Base-by-base conservation (phyloP, 92 coral and sea anemone species). In the Ricordea florida region DNA sequence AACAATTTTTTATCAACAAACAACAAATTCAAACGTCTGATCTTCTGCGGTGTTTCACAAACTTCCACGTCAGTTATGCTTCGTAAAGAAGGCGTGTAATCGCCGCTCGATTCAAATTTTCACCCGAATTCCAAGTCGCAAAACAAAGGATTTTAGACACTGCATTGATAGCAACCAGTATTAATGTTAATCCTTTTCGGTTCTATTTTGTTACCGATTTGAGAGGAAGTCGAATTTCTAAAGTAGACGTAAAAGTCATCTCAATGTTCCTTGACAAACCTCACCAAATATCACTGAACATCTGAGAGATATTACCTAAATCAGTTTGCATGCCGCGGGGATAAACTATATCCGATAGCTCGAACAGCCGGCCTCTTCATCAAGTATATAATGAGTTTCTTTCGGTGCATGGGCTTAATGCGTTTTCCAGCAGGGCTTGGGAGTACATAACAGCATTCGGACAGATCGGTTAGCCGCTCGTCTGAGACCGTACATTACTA, bases 371-470 rank as follows among this genome's bases (percentile, higher is more conserved):
- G 41, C 37, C 56, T 70, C 66, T 51, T 52, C 77, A 70, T 70
- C 64, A 70, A 24, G 56, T 53, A 28, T 38, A 70, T 70, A 70
- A 70, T 70, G 77, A 70, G 56, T 70, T 55, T 70, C 77, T 70
- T 70, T 70, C 77, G 77, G 77, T 70, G 56, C 28, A 53, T n/a
- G 64, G 49, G 37, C 34, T 57, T 70, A 70, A 70, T 70, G 77
- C 47, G 49, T 70, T 70, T 70, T 70, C 52, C 77, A 70, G 77
- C 50, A 70, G 24, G 42, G 66, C 38, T 26, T 70, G 40, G 42
- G 40, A 53, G 40, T 53, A 51, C 66, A 41, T 53, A 36, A 60
- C 67, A 70, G 53, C 77, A 28, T 70, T 55, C 51, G 14, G 77
- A 53, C 38, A 35, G 52, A 70, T 70, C 28, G 56, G 66, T 38